Base-by-base conservation (phyloP, 2,797 vertebrate genomes). In the Schizopygopsis malacanthus region DNA sequence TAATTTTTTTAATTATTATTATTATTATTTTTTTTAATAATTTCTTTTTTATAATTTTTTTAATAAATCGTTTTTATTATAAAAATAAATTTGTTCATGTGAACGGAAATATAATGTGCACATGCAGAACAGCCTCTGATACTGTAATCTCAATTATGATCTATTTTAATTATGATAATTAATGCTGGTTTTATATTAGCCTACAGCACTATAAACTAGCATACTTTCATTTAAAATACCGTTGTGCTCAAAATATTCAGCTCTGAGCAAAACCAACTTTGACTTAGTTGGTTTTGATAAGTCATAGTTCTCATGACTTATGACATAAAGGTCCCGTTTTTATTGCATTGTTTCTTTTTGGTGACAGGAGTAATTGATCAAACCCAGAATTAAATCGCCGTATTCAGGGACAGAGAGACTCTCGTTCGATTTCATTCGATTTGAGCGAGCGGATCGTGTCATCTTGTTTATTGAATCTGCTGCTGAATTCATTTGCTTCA, bases 391-490 rank as follows among this genome's bases (percentile, higher is more conserved):
- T 65, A 37, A 84, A 28, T 59, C 22, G 4, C 4, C 5, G 1
- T 77, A 52, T 86, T 65, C 20, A 16, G 56, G 54, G 28, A 65
- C 43, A 33, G 16, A 45, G 71, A n/a, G 45, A 52, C 72, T 81
- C 78, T 78, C 63, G 3, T 33, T 33, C 3, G 33, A 2, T 33
- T 33, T 33, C 33, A 33, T 33, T 33, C 33, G 33, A 33, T 33
- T 33, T 84, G 61, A 33, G 78, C 50, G 43, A 67, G 78, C 5
- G 2, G 33, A 28, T 81, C 22, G 6, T 45, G 61, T 45, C 52
- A 1, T n/a, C n/a, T 28, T 67, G 52, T 86, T 84, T 82, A 85
- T 82, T 73, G 72, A 73, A 81, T 86, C 67, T 72, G 65, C 73
- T 39, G 59, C 81, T 20, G 67, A 86, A 86, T 86, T 56, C 56